Base-by-base conservation (phyloP, 2,888 invertebrate genomes). In the Podabrus alpinus region DNA sequence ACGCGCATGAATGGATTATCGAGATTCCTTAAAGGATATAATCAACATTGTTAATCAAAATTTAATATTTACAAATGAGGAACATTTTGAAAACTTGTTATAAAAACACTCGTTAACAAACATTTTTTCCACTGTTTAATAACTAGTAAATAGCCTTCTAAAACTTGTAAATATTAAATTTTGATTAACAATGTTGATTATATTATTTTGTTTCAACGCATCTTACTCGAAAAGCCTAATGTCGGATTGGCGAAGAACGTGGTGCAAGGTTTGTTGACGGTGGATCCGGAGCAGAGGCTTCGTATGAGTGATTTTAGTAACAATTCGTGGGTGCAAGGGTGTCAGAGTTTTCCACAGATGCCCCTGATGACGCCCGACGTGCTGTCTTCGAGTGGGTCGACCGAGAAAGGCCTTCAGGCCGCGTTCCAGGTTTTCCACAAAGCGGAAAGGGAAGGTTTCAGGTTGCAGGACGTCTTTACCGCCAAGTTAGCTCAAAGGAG, bases 181-280 rank as follows among this genome's bases (percentile, higher is more conserved):
- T n/a, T n/a, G n/a, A n/a, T n/a, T n/a, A n/a, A n/a, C n/a, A n/a
- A n/a, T n/a, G n/a, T n/a, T n/a, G n/a, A n/a, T n/a, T n/a, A n/a
- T n/a, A n/a, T n/a, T n/a, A n/a, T n/a, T n/a, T n/a, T n/a, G n/a
- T n/a, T n/a, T n/a, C n/a, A n/a, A n/a, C n/a, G n/a, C n/a, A n/a
- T n/a, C n/a, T n/a, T n/a, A n/a, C n/a, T n/a, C n/a, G n/a, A n/a
- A n/a, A n/a, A n/a, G n/a, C n/a, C n/a, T n/a, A n/a, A n/a, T n/a
- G n/a, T n/a, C n/a, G n/a, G n/a, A n/a, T n/a, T n/a, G 75, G 96
- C 95, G 64, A 96, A 95, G 86, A 89, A 91, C 16, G 90, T 97
- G 0, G 93, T 95, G 10, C 87, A 90, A 80, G 93, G 94, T 0
- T 88, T 97, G 72, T 88, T 97, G 68, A 93, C 94, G 0, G 94